Evolutionary conservation across 2,888 invertebrate species (phyloP).

Genomic region (Netelia fuscicornis): DNA sequence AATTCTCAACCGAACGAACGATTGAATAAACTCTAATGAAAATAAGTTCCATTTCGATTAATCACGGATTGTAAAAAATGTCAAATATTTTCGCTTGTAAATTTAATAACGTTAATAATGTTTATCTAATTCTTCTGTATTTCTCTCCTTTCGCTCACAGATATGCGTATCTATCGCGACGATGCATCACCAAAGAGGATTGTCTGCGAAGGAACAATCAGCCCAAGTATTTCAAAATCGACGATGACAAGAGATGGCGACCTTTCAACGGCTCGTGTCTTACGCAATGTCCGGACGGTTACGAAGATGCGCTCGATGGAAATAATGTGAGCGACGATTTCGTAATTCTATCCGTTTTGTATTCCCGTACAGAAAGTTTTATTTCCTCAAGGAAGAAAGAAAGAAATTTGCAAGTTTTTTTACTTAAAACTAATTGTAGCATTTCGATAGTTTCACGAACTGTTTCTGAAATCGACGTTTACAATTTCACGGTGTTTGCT

Average conservation of each 20-base stretch:
- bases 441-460: neutral
- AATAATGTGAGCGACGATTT: slow-evolving; percentile 73
- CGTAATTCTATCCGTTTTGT: slow-evolving; percentile 5
- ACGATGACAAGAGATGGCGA: slow-evolving; percentile 85
- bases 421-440: too few species aligned
- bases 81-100: neutral
- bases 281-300: slow-evolving; percentile 88
- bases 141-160: slow-evolving; percentile 79
- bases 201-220: slow-evolving; percentile 86
- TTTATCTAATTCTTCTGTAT: too few species aligned
- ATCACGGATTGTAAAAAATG: neutral
- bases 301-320: slow-evolving; percentile 79
- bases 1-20: neutral
- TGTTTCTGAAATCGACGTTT: too few species aligned
- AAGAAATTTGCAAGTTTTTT: neutral
- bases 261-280: slow-evolving; percentile 89
- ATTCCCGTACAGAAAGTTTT: neutral
- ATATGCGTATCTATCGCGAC: slow-evolving; percentile 86
- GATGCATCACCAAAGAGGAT: slow-evolving; percentile 90
- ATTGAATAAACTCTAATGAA: neutral
- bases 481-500: neutral
- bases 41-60: neutral
- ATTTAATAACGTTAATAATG: too few species aligned
- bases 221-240: slow-evolving; percentile 65
- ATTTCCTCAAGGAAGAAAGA: too few species aligned